Evolutionary conservation across 1,140 invertebrate genomes (phyloP).

Genomic region (Acyrthosiphon pisum): DNA sequence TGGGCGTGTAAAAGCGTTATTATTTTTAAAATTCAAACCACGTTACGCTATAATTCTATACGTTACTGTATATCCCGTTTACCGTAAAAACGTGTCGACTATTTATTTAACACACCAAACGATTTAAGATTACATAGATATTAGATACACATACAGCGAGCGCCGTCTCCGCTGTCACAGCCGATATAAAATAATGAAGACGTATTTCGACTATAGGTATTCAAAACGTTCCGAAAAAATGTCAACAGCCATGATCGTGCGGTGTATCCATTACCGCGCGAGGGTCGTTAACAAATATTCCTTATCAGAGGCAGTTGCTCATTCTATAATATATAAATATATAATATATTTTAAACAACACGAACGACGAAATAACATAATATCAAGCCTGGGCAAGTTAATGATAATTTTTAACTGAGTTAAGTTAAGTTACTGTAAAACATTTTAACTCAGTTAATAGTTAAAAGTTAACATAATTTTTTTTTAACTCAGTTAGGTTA

Average conservation of each 20-base stretch:
- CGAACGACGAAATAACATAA: not conserved
- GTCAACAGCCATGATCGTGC: not conserved
- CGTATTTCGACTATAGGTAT: constrained; percentile 9
- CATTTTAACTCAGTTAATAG: no score
- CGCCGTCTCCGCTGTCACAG: not conserved
- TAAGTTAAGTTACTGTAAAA: no score
- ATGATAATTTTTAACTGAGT: no score
- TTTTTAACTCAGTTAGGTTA: no score
- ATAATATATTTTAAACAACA: not conserved
- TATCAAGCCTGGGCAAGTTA: no score
- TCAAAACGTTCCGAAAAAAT: constrained; percentile 12
- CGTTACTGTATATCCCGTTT: not conserved
- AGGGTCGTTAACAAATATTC: constrained; percentile 11
- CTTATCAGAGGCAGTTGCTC: constrained; percentile 27
- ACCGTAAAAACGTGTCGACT: not conserved
- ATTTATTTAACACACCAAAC: not conserved
- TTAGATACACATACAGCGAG: no score
- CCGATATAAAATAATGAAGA: constrained; percentile 10
- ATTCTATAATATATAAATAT: no score
- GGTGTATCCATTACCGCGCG: constrained; percentile 18
- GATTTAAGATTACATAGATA: constrained; percentile 23
- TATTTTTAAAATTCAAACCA: not conserved
- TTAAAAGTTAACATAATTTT: no score
- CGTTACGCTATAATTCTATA: not conserved
- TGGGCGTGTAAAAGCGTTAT: not conserved